Percentiles rank a stretch among this genome's conserved stretches.
Evolutionary conservation across 1,140 invertebrate genomes (phyloP).

Genomic region (Cyclina sinensis): DNA sequence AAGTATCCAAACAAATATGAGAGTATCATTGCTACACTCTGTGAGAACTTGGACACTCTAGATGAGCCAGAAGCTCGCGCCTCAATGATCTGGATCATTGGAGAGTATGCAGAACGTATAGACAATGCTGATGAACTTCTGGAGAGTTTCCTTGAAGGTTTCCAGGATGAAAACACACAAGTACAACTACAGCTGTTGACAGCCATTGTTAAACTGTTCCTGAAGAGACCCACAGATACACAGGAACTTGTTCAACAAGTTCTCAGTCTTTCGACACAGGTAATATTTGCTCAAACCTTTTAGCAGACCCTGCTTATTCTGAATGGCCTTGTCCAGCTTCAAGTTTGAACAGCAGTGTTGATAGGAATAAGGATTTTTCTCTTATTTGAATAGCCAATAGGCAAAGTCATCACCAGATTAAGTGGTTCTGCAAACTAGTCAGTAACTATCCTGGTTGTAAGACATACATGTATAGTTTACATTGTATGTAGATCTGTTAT

Average conservation of each 20-base stretch:
- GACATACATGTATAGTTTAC: too few species aligned
- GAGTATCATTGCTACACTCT: slow-evolving; percentile 99
- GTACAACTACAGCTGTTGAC: slow-evolving; percentile 99
- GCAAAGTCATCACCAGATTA: too few species aligned
- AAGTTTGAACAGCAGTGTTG: too few species aligned
- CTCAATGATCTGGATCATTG: slow-evolving; percentile 99
- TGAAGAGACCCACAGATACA: slow-evolving; percentile 99
- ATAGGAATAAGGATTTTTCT: too few species aligned
- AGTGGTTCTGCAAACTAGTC: too few species aligned
- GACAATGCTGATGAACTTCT: slow-evolving; percentile 99
- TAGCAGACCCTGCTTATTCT: too few species aligned
- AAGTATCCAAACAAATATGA: slow-evolving; percentile 99
- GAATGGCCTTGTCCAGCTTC: too few species aligned
- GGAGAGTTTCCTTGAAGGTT: slow-evolving; percentile 99
- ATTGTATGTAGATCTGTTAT: too few species aligned
- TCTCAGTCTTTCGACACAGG: slow-evolving; percentile 96
- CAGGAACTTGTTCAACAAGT: slow-evolving; percentile 98
- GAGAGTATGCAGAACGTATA: slow-evolving; percentile 99
- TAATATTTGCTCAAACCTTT: too few species aligned
- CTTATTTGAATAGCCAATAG: too few species aligned
- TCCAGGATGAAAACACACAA: slow-evolving; percentile 89
- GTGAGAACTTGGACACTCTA: slow-evolving; percentile 99
- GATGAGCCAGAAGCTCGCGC: slow-evolving; percentile 99
- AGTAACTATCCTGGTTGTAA: too few species aligned
- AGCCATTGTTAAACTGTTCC: slow-evolving; percentile 99